Conservation (phyloP, 2,888 invertebrate species). For the Mesopsocus fuscifrons region DNA sequence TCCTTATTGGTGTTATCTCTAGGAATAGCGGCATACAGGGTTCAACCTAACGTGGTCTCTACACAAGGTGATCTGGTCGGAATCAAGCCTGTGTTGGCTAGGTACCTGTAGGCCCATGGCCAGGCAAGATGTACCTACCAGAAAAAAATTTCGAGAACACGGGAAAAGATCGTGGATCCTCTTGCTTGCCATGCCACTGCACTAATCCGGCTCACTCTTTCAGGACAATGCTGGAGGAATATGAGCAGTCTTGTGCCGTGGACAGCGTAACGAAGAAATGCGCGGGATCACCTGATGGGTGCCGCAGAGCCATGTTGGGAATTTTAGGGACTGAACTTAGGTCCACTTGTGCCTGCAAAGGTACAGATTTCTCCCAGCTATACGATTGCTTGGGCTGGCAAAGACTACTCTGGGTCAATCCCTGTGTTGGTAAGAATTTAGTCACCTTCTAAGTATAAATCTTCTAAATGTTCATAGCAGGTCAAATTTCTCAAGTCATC, state of each 20-base stretch:
- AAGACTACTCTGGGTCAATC: slow-evolving; percentile 74
- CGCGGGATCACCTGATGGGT: slow-evolving; percentile 67
- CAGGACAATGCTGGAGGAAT: slow-evolving; percentile 65
- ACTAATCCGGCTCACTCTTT: slow-evolving; percentile 13
- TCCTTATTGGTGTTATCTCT: too few relatives aligned
- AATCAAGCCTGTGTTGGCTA: too few relatives aligned
- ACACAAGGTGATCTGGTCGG: too few relatives aligned
- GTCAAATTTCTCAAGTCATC: too few relatives aligned
- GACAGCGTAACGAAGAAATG: slow-evolving; percentile 79
- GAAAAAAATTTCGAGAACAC: too few relatives aligned
- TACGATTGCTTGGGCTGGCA: slow-evolving; percentile 86
- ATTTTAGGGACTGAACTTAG: slow-evolving; percentile 78
- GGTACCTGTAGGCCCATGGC: too few relatives aligned
- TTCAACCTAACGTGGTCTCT: too few relatives aligned
- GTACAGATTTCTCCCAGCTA: slow-evolving; percentile 63
- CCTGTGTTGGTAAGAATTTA: slow-evolving; percentile 67
- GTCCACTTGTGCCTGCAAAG: slow-evolving; percentile 73
- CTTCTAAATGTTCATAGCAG: too few relatives aligned
- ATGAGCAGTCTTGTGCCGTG: slow-evolving; percentile 81
- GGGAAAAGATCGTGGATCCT: too few relatives aligned
- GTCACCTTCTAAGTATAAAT: not conserved
- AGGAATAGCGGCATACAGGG: too few relatives aligned
- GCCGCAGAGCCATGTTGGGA: slow-evolving; percentile 67
- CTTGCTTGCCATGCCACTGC: too few relatives aligned
- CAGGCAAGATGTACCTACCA: too few relatives aligned